Percentiles rank a stretch among this genome's conserved stretches.
phyloP scores from a whole-genome alignment of 2,113 vertebrate species.

The Tyto alba region DNA sequence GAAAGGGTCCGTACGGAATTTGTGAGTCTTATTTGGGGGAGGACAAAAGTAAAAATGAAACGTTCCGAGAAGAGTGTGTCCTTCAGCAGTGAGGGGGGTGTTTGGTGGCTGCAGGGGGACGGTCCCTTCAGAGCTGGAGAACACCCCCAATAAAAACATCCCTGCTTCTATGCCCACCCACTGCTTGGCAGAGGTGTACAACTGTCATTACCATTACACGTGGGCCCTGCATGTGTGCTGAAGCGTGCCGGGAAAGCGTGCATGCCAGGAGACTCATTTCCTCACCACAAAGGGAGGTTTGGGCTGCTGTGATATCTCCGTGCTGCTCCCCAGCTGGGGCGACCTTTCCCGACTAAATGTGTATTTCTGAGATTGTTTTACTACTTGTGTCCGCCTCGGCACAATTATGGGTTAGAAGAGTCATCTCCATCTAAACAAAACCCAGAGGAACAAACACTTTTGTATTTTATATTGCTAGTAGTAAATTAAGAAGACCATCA shows the following conservation, averaged over 20 bases:
- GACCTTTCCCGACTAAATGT: neutral
- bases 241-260: neutral
- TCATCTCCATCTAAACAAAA: neutral
- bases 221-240: neutral
- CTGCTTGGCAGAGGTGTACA: neutral
- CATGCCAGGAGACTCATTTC: rapidly evolving
- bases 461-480: neutral
- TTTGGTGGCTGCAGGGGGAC: rapidly evolving
- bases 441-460: neutral
- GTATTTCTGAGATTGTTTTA: neutral
- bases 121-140: neutral
- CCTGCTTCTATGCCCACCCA: neutral
- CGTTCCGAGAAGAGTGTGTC: neutral
- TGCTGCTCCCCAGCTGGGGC: neutral
- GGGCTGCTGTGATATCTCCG: neutral
- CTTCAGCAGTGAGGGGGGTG: neutral
- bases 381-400: neutral
- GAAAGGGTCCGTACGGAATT: neutral
- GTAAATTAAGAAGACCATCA: neutral
- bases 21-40: neutral
- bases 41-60: neutral
- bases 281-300: neutral
- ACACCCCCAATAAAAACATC: neutral
- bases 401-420: neutral
- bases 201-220: neutral